A percentile compares a stretch with the other conserved stretches of the same genome.
Conservation (phyloP, 2,888 invertebrate species). For the Lamellibrachia columna region DNA sequence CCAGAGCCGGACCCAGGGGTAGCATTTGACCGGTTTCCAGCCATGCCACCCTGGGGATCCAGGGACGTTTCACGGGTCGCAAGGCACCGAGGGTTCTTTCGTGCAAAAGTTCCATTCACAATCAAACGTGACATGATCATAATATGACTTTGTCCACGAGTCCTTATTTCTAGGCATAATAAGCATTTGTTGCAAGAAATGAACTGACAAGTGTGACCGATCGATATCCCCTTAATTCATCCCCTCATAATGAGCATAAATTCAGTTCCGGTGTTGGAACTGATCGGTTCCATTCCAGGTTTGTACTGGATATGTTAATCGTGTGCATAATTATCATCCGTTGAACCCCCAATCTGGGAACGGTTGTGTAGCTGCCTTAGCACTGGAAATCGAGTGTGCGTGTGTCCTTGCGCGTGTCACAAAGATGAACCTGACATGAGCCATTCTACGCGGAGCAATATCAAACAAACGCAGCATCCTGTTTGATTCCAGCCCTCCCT, state of each 20-base stretch:
- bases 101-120: too few species aligned
- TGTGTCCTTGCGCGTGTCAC: background rate
- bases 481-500: background rate
- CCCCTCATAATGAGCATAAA: background rate
- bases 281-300: background rate
- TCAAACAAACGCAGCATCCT: background rate
- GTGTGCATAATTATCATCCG: background rate
- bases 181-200: too few species aligned
- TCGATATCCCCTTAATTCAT: too few species aligned
- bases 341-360: background rate
- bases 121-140: too few species aligned
- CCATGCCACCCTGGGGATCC: too few species aligned
- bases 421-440: background rate
- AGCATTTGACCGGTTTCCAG: too few species aligned
- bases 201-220: too few species aligned
- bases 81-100: too few species aligned
- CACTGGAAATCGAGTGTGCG: background rate
- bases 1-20: background rate
- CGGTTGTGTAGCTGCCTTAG: background rate
- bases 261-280: background rate
- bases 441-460: background rate
- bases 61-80: too few species aligned
- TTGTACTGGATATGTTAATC: background rate
- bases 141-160: too few species aligned
- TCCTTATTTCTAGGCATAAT: too few species aligned